phyloP scores from a whole-genome alignment of 2,113 vertebrate species.

The Gymnorhina tibicen region DNA sequence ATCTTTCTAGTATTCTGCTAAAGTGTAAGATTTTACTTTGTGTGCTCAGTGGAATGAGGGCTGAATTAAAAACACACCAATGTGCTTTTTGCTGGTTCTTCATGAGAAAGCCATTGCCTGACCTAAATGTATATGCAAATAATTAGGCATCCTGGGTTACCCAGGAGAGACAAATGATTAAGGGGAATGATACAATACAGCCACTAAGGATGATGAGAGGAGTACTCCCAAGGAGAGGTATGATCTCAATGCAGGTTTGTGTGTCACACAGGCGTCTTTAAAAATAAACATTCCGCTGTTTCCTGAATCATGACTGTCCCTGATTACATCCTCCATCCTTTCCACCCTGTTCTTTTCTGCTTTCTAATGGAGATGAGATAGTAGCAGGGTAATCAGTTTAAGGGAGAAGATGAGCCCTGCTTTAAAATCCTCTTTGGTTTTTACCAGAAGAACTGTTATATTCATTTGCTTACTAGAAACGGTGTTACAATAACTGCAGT shows the following conservation, averaged over 20 bases:
- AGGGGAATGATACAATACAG: not conserved
- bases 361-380: not conserved
- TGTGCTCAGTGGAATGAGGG: not conserved
- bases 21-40: not conserved
- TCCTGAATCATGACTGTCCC: not conserved
- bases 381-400: constrained; percentile 1
- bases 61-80: not conserved
- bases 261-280: not conserved
- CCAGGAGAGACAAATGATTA: not conserved
- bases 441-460: not conserved
- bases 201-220: not conserved
- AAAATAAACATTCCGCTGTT: constrained; percentile 23
- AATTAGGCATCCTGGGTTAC: not conserved
- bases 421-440: constrained; percentile 38
- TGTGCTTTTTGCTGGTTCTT: not conserved
- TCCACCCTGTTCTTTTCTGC: not conserved
- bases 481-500: not conserved
- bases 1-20: constrained; percentile 11
- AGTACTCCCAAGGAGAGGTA: not conserved
- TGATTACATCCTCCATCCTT: not conserved
- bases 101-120: not conserved
- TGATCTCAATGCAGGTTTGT: constrained; percentile 16
- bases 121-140: constrained; percentile 37
- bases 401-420: constrained; percentile 1
- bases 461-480: not conserved